phyloP scores from a whole-genome alignment of 2,113 vertebrate genomes.

The Sula dactylatra region DNA sequence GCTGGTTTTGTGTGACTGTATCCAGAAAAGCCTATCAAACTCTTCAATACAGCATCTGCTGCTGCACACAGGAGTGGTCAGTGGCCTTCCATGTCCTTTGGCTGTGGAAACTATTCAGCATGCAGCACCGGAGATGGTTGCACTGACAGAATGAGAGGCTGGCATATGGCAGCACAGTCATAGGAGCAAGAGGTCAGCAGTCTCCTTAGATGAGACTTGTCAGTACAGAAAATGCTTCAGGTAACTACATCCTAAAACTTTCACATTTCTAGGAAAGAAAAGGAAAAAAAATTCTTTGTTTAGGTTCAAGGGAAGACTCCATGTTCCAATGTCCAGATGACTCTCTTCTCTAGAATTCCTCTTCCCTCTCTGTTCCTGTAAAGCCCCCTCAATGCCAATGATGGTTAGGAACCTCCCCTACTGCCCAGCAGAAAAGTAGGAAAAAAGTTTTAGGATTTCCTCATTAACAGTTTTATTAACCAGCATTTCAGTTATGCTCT shows the following conservation, averaged over 20 bases:
- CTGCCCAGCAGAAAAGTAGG: neutral
- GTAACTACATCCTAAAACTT: neutral
- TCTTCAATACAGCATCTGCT: neutral
- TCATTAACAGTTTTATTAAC: neutral
- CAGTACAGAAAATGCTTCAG: neutral
- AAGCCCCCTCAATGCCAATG: neutral
- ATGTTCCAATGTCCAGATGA: neutral
- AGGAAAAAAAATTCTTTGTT: neutral
- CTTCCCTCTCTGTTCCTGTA: neutral
- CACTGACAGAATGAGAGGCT: neutral
- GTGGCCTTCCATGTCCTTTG: neutral
- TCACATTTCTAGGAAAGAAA: neutral
- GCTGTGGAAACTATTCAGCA: neutral
- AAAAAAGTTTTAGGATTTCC: neutral
- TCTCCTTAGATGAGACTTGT: neutral
- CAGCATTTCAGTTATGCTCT: neutral
- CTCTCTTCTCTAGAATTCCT: neutral
- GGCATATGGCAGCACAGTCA: neutral
- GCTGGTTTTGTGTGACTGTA: neutral
- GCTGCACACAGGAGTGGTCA: rapidly evolving
- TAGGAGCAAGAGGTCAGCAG: neutral
- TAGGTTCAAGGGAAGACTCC: neutral
- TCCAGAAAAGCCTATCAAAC: neutral
- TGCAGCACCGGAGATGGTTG: neutral
- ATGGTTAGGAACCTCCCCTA: neutral